These are phyloP conservation scores for Anticlea derivata DNA, from an alignment of 2,888 invertebrate species.

Conservation along the genomic window DNA sequence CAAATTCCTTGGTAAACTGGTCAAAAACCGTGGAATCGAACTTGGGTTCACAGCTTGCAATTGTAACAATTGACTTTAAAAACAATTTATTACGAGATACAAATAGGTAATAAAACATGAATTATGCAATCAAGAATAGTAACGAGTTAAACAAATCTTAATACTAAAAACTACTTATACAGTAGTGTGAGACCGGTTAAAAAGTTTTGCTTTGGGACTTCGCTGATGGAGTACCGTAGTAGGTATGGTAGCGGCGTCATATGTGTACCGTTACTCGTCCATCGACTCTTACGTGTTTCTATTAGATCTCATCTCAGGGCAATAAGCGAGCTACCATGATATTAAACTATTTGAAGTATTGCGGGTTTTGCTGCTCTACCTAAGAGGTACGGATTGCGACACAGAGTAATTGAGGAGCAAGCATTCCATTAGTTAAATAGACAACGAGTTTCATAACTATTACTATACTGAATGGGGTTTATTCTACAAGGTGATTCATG, in stretches of 20 bases:
- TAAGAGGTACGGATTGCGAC: no score
- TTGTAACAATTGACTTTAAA: no score
- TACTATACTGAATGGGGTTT: no score
- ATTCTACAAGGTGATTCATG: no score
- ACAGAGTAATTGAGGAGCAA: no score
- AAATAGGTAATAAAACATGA: background rate
- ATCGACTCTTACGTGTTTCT: constrained; percentile 35
- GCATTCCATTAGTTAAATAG: no score
- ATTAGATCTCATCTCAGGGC: constrained; percentile 27
- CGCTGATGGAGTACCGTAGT: constrained; percentile 3
- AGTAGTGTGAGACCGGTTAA: constrained; percentile 22
- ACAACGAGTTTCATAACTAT: no score
- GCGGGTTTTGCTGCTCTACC: no score
- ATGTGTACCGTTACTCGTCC: constrained; percentile 46
- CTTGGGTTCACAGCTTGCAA: no score
- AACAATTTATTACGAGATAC: no score
- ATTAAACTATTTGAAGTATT: background rate
- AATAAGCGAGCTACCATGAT: constrained; percentile 1
- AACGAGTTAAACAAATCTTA: constrained; percentile 11
- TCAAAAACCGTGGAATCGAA: no score
- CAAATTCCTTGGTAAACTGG: no score
- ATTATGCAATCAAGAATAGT: constrained; percentile 5
- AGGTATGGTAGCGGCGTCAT: constrained; percentile 39
- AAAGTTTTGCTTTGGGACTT: constrained; percentile 16
- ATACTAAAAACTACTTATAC: constrained; percentile 13